Percentiles rank a stretch among this genome's conserved stretches.
Evolutionary conservation across 2,888 invertebrate species (phyloP).

Genomic region (Apeira syringaria): DNA sequence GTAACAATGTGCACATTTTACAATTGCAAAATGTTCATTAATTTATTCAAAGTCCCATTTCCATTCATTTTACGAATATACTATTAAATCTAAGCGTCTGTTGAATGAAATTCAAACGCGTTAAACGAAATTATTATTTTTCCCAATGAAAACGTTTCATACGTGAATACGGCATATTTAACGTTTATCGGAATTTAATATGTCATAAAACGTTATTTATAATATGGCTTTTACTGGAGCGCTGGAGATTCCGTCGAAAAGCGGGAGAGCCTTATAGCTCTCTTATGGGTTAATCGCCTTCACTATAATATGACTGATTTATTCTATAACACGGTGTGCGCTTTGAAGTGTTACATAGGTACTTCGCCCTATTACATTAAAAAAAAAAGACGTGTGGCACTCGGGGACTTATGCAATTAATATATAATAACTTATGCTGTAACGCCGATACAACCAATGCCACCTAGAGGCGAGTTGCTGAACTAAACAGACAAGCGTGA

Average conservation of each 20-base stretch:
- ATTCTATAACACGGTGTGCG: too few relatives aligned
- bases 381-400: too few relatives aligned
- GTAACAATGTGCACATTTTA: too few relatives aligned
- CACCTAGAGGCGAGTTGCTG: too few relatives aligned
- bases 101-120: conserved; percentile 13
- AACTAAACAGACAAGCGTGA: too few relatives aligned
- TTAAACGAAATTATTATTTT: conserved; percentile 50
- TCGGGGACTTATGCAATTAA: too few relatives aligned
- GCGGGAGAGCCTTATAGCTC: conserved; percentile 33
- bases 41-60: too few relatives aligned
- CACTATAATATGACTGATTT: conserved; percentile 25
- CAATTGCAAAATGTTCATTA: too few relatives aligned
- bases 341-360: too few relatives aligned
- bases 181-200: conserved; percentile 74
- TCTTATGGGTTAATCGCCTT: conserved; percentile 50
- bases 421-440: too few relatives aligned
- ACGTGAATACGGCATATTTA: conserved; percentile 71
- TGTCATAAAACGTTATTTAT: conserved; percentile 77
- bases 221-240: conserved; percentile 61
- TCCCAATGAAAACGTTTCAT: conserved; percentile 54
- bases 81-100: conserved; percentile 11
- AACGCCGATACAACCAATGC: too few relatives aligned
- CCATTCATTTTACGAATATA: not conserved
- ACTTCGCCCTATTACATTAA: too few relatives aligned
- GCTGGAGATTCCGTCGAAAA: conserved; percentile 56